Base-by-base conservation (phyloP, 2,113 vertebrate species). In the Copsychus sechellarum region DNA sequence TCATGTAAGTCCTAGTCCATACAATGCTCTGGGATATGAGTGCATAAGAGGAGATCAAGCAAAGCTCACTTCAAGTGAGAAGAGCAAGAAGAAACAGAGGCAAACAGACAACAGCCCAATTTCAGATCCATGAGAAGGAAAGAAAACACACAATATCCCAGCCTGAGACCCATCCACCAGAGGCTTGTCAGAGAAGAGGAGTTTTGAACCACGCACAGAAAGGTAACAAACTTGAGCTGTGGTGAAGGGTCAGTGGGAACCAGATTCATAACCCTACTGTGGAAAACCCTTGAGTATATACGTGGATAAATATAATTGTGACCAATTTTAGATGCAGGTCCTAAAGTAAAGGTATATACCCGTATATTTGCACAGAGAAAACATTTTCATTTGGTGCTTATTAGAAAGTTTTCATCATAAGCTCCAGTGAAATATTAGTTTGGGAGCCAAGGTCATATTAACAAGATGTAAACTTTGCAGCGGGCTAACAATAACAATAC, bases 151-250 rank as follows among this genome's bases (percentile, higher is more conserved):
- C 23, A 91, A 11, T 47, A 71, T 36, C 24, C 16, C 88, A 77
- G 7, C 58, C 11, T 62, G 48, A 94, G 76, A 93, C 71, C 95
- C 96, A 94, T 92, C 83, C 95, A 96, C 95, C 97, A 95, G 81
- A 96, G 86, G 48, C 34, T 74, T 83, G 51, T 48, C 72, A 97
- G 87, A 86, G 91, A 93, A 93, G 53, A 92, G 40, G 54, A 96
- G 54, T 70, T 92, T 90, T 90, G 84, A 47, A 74, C 14, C 45
- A 71, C 1, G 12, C 64, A 60, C n/a, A 61, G 81, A 90, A 90
- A 83, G 54, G 13, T 25, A 93, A 94, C 96, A 97, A 97, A 97
- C 97, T 97, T 97, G 96, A 97, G 96, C 69, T 95, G 62, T 96
- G 94, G 96, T 97, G 96, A 96, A 93, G 69, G 50, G 70, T 69